phyloP scores from a whole-genome alignment of 1,140 invertebrate species.

The Aplysia californica region DNA sequence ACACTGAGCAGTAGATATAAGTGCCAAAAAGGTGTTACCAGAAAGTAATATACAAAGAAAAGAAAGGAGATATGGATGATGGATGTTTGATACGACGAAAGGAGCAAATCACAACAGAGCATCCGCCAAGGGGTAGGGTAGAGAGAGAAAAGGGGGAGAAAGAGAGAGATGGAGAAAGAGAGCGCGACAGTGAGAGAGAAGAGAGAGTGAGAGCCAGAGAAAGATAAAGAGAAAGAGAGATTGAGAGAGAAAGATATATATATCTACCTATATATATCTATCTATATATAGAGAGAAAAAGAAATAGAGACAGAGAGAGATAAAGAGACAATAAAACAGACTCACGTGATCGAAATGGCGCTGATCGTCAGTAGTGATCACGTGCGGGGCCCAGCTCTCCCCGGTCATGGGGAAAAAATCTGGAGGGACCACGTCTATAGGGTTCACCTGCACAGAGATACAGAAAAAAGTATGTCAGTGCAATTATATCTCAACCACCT shows the following conservation, averaged over 20 bases:
- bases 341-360: slow-evolving; percentile 45
- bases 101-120: no score
- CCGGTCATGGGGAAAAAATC: slow-evolving; percentile 57
- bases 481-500: no score
- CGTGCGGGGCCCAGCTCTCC: slow-evolving; percentile 45
- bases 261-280: background rate
- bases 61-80: no score
- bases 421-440: slow-evolving; percentile 40
- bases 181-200: no score
- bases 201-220: background rate
- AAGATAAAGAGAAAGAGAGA: background rate
- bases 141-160: no score
- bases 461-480: no score
- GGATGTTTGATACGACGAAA: no score
- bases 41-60: no score
- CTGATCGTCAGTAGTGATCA: slow-evolving; percentile 32
- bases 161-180: no score
- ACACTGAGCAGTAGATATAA: background rate
- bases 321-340: background rate
- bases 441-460: slow-evolving; percentile 44
- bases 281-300: background rate
- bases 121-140: no score
- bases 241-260: background rate
- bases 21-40: no score
- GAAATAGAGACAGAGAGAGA: background rate